These are phyloP conservation scores for Myocastor coypus DNA, from an alignment of 2,113 vertebrate species.

Conservation along the genomic window DNA sequence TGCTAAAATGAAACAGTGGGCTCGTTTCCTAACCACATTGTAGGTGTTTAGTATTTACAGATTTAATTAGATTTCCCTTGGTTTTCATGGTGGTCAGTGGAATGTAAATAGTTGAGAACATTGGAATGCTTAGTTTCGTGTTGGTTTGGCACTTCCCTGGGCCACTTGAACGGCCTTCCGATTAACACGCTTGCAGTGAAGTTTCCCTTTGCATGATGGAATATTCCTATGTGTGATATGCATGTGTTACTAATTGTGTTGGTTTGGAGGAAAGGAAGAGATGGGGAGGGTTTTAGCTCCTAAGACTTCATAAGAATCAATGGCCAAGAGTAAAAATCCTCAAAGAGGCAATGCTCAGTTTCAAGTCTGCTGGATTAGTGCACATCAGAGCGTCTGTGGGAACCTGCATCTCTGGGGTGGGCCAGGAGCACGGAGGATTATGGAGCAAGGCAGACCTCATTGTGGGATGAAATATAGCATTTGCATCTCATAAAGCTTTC, in stretches of 20 bases:
- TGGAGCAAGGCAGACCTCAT: neutral
- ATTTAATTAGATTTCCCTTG: conserved; percentile 17
- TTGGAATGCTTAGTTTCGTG: neutral
- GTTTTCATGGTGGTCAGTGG: neutral
- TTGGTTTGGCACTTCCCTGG: neutral
- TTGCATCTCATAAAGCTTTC: neutral
- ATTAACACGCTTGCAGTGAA: neutral
- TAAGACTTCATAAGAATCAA: conserved; percentile 57
- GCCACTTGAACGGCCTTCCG: neutral
- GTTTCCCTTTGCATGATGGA: neutral
- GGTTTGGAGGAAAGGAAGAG: conserved; percentile 16
- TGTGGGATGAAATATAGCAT: conserved; percentile 12
- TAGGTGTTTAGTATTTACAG: neutral
- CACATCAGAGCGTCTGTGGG: neutral
- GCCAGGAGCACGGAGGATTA: neutral
- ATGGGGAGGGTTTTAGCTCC: conserved; percentile 28
- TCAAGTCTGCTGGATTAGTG: conserved; percentile 57
- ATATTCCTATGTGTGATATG: neutral
- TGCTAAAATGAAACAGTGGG: neutral
- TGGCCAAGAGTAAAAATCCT: conserved; percentile 27
- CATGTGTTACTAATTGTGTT: conserved; percentile 57
- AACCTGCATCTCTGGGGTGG: neutral
- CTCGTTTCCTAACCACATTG: neutral
- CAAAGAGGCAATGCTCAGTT: conserved; percentile 37
- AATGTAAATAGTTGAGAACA: conserved; percentile 21